phyloP scores from a whole-genome alignment of 1,140 invertebrate species.

The Xylocopa sonorina region DNA sequence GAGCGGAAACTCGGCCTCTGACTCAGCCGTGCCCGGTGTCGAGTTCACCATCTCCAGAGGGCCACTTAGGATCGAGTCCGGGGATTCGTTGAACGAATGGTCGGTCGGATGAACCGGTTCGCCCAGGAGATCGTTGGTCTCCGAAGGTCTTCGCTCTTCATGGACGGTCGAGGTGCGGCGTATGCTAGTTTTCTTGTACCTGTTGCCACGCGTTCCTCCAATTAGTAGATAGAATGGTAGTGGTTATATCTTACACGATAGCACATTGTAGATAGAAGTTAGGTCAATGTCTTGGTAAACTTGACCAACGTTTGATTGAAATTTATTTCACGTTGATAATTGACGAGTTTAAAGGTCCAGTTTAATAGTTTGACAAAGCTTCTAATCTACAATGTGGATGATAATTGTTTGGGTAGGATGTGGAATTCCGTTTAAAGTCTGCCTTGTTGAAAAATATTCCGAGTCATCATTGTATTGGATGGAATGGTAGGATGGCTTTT shows the following conservation, averaged over 20 bases:
- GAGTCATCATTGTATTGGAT: not conserved
- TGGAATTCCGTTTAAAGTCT: not conserved
- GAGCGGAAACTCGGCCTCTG: constrained; percentile 68
- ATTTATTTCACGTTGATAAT: not conserved
- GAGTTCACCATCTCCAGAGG: constrained; percentile 60
- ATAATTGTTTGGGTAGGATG: not conserved
- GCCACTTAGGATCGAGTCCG: constrained; percentile 69
- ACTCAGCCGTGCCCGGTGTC: constrained; percentile 68
- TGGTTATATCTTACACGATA: not conserved
- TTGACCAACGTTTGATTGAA: not conserved
- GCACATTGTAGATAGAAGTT: constrained; percentile 30
- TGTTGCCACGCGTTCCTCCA: constrained; percentile 44
- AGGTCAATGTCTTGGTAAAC: not conserved
- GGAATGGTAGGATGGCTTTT: not conserved
- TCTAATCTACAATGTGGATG: constrained; percentile 23
- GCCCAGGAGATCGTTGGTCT: constrained; percentile 47
- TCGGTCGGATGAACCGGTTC: constrained; percentile 45
- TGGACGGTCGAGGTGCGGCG: constrained; percentile 73
- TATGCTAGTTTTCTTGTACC: constrained; percentile 56
- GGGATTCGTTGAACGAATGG: constrained; percentile 68
- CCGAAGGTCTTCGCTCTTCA: constrained; percentile 64
- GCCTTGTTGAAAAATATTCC: not conserved
- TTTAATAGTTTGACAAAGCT: not conserved
- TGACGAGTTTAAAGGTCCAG: not conserved
- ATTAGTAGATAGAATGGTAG: constrained; percentile 48